Base-by-base conservation (phyloP, 2,797 vertebrate genomes). In the Poeciliopsis infans region DNA sequence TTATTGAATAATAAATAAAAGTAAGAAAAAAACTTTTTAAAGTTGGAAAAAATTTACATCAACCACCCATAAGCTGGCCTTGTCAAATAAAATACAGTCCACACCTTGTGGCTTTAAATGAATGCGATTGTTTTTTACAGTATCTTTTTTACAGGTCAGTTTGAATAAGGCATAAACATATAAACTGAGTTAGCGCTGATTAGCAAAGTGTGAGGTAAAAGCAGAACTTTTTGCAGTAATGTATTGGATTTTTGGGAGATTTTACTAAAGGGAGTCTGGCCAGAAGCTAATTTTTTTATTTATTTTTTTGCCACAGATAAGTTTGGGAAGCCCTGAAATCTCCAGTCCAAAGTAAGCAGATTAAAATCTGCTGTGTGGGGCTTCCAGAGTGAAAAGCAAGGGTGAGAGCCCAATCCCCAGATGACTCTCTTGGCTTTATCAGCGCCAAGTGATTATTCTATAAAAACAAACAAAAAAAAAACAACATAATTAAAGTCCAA, bases 131-230 rank as follows among this genome's bases (percentile, higher is more conserved):
- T 83, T 72, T 84, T n/a, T n/a, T n/a, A 93, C 92, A 95, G 91
- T 87, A 92, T 93, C 91, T 91, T 78, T 80, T 87, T n/a, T n/a
- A n/a, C n/a, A 76, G 86, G 91, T 93, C 91, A 93, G 87, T 94
- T 85, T 88, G 71, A 84, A 78, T 80, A 88, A 84, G 71, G 77
- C 79, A 88, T 88, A 86, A 79, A 64, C 70, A 87, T 86, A 91
- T 61, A 68, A 51, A 68, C 64, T 2, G 86, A 85, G 79, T 92
- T 86, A 91, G 92, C 85, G 85, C 74, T 83, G 82, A 87, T 87
- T 88, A 76, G 87, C 79, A 92, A 90, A 73, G 88, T 91, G 85
- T 92, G 88, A 92, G 91, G 93, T 75, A 85, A 86, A 53, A 88
- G 79, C 82, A 79, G 84, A 87, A 85, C 73, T 85, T 81, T n/a